Conservation (phyloP, 2,888 invertebrate species). For the Drosophila setosimentum region DNA sequence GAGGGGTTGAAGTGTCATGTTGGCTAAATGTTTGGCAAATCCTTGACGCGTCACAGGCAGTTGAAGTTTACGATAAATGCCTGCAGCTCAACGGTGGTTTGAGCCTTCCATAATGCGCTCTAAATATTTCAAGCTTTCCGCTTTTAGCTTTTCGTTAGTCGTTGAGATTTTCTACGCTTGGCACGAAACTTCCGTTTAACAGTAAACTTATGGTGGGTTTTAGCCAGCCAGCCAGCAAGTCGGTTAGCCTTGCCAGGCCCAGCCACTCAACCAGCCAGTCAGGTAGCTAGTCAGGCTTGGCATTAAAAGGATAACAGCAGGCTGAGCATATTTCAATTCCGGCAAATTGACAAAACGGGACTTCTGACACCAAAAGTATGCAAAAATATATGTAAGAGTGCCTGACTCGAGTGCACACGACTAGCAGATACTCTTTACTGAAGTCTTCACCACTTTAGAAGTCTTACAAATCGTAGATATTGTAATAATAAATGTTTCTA, state of each 20-base stretch:
- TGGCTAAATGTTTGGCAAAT: slow-evolving; percentile 79
- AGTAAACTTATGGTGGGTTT: slow-evolving; percentile 55
- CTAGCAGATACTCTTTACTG: neutral
- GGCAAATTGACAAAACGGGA: slow-evolving; percentile 69
- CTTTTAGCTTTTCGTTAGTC: slow-evolving; percentile 14
- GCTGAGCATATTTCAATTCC: slow-evolving; percentile 48
- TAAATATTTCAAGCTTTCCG: slow-evolving; percentile 66
- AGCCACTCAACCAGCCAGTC: neutral
- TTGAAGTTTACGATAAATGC: slow-evolving; percentile 82
- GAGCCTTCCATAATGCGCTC: slow-evolving; percentile 62
- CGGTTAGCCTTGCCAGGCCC: neutral
- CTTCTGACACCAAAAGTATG: neutral
- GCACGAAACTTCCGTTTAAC: slow-evolving; percentile 48
- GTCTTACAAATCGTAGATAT: too few species aligned
- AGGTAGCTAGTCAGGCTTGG: slow-evolving; percentile 29
- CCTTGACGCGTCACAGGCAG: slow-evolving; percentile 77
- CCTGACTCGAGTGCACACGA: neutral
- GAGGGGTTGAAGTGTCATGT: slow-evolving; percentile 71
- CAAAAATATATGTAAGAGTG: neutral
- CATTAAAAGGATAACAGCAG: slow-evolving; percentile 53
- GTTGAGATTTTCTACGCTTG: slow-evolving; percentile 38
- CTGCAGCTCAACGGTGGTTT: slow-evolving; percentile 62
- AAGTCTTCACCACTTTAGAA: neutral
- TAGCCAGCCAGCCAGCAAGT: slow-evolving; percentile 8
- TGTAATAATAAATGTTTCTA: neutral